These are phyloP conservation scores for Poecilobothrus nobilitatus DNA, from an alignment of 2,888 invertebrate species.

Conservation along the genomic window DNA sequence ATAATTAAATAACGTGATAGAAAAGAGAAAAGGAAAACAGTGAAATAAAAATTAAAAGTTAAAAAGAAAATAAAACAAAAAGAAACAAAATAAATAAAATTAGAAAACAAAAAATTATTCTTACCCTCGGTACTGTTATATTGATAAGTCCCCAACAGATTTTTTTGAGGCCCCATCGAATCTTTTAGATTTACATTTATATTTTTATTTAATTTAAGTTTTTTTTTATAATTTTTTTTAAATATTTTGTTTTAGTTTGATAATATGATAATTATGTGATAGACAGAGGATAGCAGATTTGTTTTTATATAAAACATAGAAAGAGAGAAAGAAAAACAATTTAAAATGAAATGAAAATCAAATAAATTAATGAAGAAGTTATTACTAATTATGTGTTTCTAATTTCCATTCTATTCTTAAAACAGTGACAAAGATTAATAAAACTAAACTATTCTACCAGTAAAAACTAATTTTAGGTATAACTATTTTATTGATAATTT, in stretches of 20 bases:
- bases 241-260: conserved; percentile 6
- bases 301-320: conserved; percentile 18
- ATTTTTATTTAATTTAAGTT: not conserved
- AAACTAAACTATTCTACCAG: too few species aligned
- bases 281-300: not conserved
- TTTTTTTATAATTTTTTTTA: conserved; percentile 10
- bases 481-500: too few species aligned
- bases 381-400: conserved; percentile 4
- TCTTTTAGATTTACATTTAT: conserved; percentile 29
- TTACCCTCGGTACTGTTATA: conserved; percentile 46
- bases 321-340: conserved; percentile 18
- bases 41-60: too few species aligned
- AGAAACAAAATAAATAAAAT: not conserved
- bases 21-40: too few species aligned
- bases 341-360: not conserved
- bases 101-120: conserved; percentile 26
- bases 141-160: conserved; percentile 47
- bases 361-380: conserved; percentile 18
- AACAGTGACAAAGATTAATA: not conserved
- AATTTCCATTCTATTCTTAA: too few species aligned
- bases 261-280: conserved; percentile 10
- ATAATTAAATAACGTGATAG: too few species aligned
- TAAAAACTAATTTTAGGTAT: too few species aligned
- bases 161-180: conserved; percentile 47
- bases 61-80: too few species aligned